Conservation (phyloP, 2,797 vertebrate species). For the Tapera naevia region DNA sequence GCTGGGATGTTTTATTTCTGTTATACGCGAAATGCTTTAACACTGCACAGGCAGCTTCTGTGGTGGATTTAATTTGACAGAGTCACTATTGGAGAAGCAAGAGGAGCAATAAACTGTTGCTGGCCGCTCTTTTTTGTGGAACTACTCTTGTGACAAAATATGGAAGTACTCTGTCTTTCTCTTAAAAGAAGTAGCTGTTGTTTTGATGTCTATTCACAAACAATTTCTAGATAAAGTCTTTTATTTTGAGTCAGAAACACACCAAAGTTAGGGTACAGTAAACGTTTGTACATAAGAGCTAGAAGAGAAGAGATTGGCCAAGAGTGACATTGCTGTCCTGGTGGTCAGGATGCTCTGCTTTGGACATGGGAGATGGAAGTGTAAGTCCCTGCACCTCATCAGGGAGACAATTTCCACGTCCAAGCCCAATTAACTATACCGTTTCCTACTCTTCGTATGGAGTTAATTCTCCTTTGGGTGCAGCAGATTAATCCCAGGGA, state of each 20-base stretch:
- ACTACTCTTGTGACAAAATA: neutral
- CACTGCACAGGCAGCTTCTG: neutral
- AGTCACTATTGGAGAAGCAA: neutral
- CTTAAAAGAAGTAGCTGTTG: neutral
- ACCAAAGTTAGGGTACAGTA: neutral
- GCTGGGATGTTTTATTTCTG: conserved; percentile 5
- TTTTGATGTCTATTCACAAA: neutral
- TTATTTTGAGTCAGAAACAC: neutral
- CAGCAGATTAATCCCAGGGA: neutral
- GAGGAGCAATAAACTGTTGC: neutral
- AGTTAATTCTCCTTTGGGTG: neutral
- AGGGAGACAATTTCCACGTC: neutral
- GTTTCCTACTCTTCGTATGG: neutral
- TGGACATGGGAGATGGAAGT: neutral
- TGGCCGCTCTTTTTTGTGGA: neutral
- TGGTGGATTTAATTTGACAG: neutral
- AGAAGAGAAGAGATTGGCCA: neutral
- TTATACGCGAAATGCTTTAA: conserved; percentile 24
- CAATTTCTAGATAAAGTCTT: neutral
- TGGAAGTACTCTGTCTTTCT: neutral
- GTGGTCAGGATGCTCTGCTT: neutral
- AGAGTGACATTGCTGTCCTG: neutral
- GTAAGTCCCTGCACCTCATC: neutral
- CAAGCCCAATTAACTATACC: neutral
- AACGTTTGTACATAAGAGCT: neutral